Evolutionary conservation across 2,113 vertebrate species (phyloP), one percentile per base, ranked within the genome.

Genomic region (Phyllostomus discolor): DNA sequence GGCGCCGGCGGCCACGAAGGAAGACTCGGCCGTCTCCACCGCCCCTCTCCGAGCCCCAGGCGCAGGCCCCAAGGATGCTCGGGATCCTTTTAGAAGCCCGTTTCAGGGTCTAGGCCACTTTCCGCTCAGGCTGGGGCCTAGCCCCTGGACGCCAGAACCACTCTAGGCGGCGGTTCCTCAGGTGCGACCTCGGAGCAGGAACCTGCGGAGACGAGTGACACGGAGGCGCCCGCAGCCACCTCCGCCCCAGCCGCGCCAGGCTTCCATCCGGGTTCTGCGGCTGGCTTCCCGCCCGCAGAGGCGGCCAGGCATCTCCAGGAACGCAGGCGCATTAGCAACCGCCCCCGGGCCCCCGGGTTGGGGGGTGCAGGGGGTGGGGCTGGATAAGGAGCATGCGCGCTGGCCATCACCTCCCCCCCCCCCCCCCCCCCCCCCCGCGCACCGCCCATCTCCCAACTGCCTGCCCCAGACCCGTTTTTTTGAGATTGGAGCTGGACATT

Each of bases 201-300:
- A 46, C 11, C 35, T 14, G 69, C 24, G 8, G 46, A 28, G 4
- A 33, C n/a, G 11, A 5, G 26, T 3, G 9, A 80, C 4, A 17
- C 10, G 3, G 1, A 1, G 2, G 10, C 38, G 3, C 1, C 38
- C 20, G 16, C 59, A 16, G 8, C 10, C 0, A 0, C 16, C 46
- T 11, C 70, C 1, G 0, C 2, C 50, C 22, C 9, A 0, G 12
- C 31, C 33, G 0, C 16, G 10, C 41, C 43, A 4, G 17, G 10
- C 0, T n/a, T 52, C 92, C 90, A 97, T 96, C 97, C 96, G 95
- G 93, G 90, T 82, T 59, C 57, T 69, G 73, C 5, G 3, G 9
- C 14, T 4, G 8, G 64, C 90, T 95, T 95, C 89, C 70, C 67
- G 62, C 86, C 59, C 4, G 43, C 43, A 28, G 16, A 3, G 7